Base-by-base conservation (phyloP, 2,797 vertebrate species). In the Catostomus latipinnis region DNA sequence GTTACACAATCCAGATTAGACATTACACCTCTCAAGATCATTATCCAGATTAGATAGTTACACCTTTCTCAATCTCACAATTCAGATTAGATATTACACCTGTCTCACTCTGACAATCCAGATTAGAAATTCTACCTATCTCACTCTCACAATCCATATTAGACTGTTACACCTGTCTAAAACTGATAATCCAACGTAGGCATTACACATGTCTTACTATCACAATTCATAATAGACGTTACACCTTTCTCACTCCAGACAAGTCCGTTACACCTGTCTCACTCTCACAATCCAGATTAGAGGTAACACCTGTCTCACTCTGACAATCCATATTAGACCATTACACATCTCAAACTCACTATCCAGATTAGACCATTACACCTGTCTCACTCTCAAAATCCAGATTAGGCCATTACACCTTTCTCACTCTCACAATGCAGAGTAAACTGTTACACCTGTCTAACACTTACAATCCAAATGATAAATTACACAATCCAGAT, bases 11-110 rank as follows among this genome's bases (percentile, higher is more conserved):
- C 11, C 0, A 14, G 16, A 10, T 68, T 58, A 16, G 14, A 6
- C 0, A 9, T 22, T 68, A 52, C 65, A 8, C n/a, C 2, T 74
- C 56, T 22, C 6, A 10, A 6, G 5, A 6, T 72, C 2, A 12
- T 1, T 18, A 5, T 8, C 95, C 84, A 96, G 96, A 7, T 67
- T 66, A 65, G 34, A 16, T 22, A 0, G 0, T 49, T 34, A 49
- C 7, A 14, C 43, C 10, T 1, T 0, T 57, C 52, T 71, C 12
- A 54, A 1, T 0, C 7, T 13, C 12, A 68, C 16, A 48, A 9
- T 49, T 8, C 0, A 11, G 16, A 10, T 52, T 58, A 18, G 14
- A 6, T 0, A 9, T 22, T 68, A 52, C 48, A 5, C 14, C 2
- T 34, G 48, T 74, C 56, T 49, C 2, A 11, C 6, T 2, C 10